Evolutionary conservation across 2,888 invertebrate species (phyloP).

Genomic region (Epistrophe grossulariae): DNA sequence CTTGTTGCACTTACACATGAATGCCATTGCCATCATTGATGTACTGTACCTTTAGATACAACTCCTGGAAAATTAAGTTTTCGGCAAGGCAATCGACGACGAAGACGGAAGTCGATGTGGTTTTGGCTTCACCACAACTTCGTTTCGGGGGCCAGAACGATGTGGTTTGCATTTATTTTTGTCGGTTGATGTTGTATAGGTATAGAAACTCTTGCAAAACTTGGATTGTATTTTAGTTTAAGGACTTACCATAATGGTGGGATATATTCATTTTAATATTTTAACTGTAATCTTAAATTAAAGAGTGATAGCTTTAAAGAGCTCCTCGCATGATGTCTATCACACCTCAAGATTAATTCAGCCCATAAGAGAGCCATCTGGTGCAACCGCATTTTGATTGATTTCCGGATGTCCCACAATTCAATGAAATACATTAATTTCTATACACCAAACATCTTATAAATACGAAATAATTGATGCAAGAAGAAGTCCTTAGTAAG

Average conservation of each 20-base stretch:
- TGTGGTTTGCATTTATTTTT: constrained; percentile 74
- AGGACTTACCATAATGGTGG: constrained; percentile 24
- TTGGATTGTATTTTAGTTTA: constrained; percentile 21
- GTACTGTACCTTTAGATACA: constrained; percentile 1
- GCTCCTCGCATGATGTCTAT: constrained; percentile 7
- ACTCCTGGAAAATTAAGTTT: constrained; percentile 69
- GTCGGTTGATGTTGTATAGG: constrained; percentile 40
- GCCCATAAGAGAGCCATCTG: constrained; percentile 77
- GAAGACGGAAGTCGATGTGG: constrained; percentile 77
- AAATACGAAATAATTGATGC: constrained; percentile 18
- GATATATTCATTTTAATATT: constrained; percentile 41
- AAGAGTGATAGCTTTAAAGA: constrained; percentile 8
- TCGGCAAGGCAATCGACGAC: constrained; percentile 70
- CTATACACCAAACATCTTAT: not conserved
- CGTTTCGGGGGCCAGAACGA: constrained; percentile 73
- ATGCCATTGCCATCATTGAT: constrained; percentile 56
- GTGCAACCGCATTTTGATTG: constrained; percentile 83
- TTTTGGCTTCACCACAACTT: constrained; percentile 72
- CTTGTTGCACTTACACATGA: constrained; percentile 56
- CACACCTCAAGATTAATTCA: constrained; percentile 8
- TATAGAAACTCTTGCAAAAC: not conserved
- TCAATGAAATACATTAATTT: constrained; percentile 8
- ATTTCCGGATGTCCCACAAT: constrained; percentile 81
- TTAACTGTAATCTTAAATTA: constrained; percentile 54
- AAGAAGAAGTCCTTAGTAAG: constrained; percentile 9